Conservation (phyloP, 2,797 vertebrate species). For the Onychomys torridus region DNA sequence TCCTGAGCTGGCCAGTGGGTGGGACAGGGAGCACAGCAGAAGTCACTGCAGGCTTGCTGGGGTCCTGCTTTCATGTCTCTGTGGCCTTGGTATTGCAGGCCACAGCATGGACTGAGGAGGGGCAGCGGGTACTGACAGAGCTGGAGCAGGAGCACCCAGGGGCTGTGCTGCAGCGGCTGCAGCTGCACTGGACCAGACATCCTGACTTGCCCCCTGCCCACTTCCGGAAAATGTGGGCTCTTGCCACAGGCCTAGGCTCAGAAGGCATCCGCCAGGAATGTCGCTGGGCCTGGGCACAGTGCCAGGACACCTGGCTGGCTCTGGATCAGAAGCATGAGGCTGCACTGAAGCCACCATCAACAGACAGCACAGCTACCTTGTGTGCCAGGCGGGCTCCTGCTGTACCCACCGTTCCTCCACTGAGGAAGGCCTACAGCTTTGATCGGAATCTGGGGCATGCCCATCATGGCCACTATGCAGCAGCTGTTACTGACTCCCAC, state of each 20-base stretch:
- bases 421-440: slow-evolving; percentile 94
- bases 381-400: background rate
- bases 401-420: slow-evolving; percentile 59
- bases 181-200: slow-evolving; percentile 91
- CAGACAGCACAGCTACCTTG: slow-evolving; percentile 58
- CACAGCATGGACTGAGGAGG: slow-evolving; percentile 93
- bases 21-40: background rate
- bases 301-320: slow-evolving; percentile 93
- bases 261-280: slow-evolving; percentile 93
- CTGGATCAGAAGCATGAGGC: slow-evolving; percentile 94
- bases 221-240: slow-evolving; percentile 94
- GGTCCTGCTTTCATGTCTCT: background rate
- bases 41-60: background rate
- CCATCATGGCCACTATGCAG: slow-evolving; percentile 89
- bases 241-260: slow-evolving; percentile 91
- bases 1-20: background rate
- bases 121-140: slow-evolving; percentile 92
- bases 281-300: slow-evolving; percentile 94
- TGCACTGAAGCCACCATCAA: slow-evolving; percentile 85
- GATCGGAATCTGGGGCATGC: slow-evolving; percentile 88
- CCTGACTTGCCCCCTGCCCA: slow-evolving; percentile 89
- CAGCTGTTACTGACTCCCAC: slow-evolving; percentile 84
- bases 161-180: slow-evolving; percentile 89
- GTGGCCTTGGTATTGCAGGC: slow-evolving; percentile 86
- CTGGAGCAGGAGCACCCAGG: slow-evolving; percentile 91